Percentiles rank a stretch among this genome's conserved stretches.
phyloP scores from a whole-genome alignment of 2,113 vertebrate genomes.

The Myodes glareolus region DNA sequence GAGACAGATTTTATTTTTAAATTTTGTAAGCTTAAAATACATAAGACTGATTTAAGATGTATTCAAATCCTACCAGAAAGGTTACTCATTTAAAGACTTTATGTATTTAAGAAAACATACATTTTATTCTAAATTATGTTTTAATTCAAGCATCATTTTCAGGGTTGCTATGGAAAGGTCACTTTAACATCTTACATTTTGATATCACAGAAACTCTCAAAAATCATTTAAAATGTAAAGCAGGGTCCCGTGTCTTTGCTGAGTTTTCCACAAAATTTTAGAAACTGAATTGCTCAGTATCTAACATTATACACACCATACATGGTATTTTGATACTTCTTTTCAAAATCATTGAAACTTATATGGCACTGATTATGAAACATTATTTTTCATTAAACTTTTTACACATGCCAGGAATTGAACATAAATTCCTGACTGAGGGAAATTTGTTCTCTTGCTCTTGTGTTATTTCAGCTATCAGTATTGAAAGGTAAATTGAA shows the following conservation, averaged over 20 bases:
- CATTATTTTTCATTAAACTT: not conserved
- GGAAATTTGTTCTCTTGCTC: not conserved
- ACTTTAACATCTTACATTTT: not conserved
- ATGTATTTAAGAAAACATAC: not conserved
- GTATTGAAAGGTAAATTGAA: conserved; percentile 18
- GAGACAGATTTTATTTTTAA: not conserved
- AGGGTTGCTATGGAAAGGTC: not conserved
- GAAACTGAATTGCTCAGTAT: not conserved
- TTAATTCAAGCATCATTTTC: not conserved
- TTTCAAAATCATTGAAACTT: not conserved
- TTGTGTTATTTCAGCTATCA: not conserved
- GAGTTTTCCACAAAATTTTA: not conserved
- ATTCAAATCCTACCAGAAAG: not conserved
- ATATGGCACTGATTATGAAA: not conserved
- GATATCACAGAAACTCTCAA: not conserved
- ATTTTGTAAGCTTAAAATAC: not conserved
- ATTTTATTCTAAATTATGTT: not conserved
- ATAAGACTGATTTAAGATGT: not conserved
- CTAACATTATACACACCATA: not conserved
- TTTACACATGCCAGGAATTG: not conserved
- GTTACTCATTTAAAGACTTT: not conserved
- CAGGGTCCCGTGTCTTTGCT: not conserved
- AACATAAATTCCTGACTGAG: not conserved
- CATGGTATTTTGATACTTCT: not conserved
- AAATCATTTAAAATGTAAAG: not conserved